Conservation (phyloP, 2,797 vertebrate genomes). For the Simalia tracyae region DNA sequence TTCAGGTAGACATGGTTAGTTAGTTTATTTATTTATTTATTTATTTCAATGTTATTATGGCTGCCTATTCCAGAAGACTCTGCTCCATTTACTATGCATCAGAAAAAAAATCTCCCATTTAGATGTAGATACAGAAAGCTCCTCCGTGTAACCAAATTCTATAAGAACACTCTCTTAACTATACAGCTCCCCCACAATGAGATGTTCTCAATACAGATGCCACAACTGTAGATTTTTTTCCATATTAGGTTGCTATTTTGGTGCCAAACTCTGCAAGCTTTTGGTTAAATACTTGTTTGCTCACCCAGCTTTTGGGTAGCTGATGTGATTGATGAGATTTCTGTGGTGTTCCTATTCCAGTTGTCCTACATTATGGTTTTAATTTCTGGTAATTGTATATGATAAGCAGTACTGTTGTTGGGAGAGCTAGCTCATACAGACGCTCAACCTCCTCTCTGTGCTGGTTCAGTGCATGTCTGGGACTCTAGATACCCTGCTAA, state of each 20-base stretch:
- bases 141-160: background rate
- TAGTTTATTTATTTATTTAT: background rate
- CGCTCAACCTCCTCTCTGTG: background rate
- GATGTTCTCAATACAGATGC: background rate
- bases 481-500: background rate
- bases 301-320: background rate
- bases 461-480: background rate
- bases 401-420: background rate
- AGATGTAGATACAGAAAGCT: background rate
- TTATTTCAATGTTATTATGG: background rate
- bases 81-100: background rate
- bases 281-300: background rate
- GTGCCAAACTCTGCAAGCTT: background rate
- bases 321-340: background rate
- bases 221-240: background rate
- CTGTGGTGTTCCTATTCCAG: background rate
- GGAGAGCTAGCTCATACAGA: background rate
- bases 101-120: background rate
- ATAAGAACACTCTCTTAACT: background rate
- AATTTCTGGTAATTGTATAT: background rate
- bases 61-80: background rate
- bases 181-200: background rate
- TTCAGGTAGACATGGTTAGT: background rate
- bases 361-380: background rate
- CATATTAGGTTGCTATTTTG: background rate